These are phyloP conservation scores for Panagrolaimus sp. DNA, from an alignment of 1,140 invertebrate species.

Conservation along the genomic window DNA sequence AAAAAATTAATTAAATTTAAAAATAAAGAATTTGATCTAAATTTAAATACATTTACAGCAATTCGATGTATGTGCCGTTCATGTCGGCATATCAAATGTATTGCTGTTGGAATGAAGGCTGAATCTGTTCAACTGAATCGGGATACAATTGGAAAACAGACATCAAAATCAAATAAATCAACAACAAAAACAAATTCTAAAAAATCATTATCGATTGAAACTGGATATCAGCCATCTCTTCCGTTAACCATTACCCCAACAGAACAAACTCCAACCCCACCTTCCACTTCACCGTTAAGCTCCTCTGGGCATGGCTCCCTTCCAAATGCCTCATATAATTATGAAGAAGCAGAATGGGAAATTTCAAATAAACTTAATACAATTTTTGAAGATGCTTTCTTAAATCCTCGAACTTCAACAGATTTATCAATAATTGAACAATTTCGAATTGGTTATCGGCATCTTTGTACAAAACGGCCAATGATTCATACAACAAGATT, in stretches of 20 bases:
- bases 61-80: not conserved
- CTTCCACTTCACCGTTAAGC: not conserved
- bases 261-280: not conserved
- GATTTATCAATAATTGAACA: not conserved
- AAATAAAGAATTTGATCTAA: no score
- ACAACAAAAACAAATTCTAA: not conserved
- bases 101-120: conserved; percentile 1
- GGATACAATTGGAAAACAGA: not conserved
- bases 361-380: not conserved
- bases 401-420: not conserved
- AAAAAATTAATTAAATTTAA: no score
- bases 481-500: not conserved
- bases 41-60: not conserved
- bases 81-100: not conserved
- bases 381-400: conserved; percentile 10
- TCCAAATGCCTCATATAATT: not conserved
- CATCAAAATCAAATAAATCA: not conserved
- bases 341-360: not conserved
- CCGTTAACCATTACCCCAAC: not conserved
- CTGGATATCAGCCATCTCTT: not conserved
- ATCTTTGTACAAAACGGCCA: not conserved
- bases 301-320: not conserved
- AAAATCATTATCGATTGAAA: no score
- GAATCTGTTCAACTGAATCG: conserved; percentile 10
- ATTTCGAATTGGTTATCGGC: not conserved